Evolutionary conservation across 53 echinoderm and acorn worm species (phyloP).

Genomic region (Pentamera pediparva): DNA sequence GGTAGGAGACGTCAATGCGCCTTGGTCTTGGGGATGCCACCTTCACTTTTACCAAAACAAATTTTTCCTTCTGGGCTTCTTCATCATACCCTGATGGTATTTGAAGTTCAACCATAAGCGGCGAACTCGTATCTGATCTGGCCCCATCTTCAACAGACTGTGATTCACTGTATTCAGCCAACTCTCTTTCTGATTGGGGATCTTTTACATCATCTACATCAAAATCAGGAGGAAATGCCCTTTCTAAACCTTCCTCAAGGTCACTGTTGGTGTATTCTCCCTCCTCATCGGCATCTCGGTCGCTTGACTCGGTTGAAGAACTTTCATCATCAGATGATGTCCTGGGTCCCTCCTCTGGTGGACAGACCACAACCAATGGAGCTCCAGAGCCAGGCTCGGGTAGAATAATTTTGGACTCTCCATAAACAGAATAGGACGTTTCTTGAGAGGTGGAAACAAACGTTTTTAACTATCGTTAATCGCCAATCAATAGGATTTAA

Average conservation of each 20-base stretch:
- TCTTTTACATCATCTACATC: constrained; percentile 19
- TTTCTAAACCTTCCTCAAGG: constrained; percentile 27
- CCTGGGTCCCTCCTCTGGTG: constrained; percentile 19
- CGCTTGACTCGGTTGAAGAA: background rate
- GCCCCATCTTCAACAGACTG: constrained; percentile 6
- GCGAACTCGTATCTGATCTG: constrained; percentile 20
- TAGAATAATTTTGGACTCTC: constrained; percentile 7
- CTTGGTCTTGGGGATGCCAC: constrained; percentile 63
- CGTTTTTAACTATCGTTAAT: no score
- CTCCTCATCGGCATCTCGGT: background rate
- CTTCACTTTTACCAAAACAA: constrained; percentile 64
- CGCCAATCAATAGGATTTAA: no score
- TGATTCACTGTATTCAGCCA: background rate
- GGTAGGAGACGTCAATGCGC: constrained; percentile 65
- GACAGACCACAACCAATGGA: constrained; percentile 20
- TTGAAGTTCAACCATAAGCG: constrained; percentile 51
- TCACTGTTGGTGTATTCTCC: constrained; percentile 33
- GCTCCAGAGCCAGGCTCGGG: constrained; percentile 22
- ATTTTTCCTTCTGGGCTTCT: constrained; percentile 32
- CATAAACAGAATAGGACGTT: background rate
- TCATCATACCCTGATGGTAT: constrained; percentile 37
- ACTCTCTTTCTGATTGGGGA: background rate
- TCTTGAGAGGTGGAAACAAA: background rate
- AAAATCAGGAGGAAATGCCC: background rate
- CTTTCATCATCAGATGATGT: constrained; percentile 17